These are phyloP conservation scores for Sapayoa aenigma DNA, from an alignment of 2,113 vertebrate species.

Conservation along the genomic window DNA sequence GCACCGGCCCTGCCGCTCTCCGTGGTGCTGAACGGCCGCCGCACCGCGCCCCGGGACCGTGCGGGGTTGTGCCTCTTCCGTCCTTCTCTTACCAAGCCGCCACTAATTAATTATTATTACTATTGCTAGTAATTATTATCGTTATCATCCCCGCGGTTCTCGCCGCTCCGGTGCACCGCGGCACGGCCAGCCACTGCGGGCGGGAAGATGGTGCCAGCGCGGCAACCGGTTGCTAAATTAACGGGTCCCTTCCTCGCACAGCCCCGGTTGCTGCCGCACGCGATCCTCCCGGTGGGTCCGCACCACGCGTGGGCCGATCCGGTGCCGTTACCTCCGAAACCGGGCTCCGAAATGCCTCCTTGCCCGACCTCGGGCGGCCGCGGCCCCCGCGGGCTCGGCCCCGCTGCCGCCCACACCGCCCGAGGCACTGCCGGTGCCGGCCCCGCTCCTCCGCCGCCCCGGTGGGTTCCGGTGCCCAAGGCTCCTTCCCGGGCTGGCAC, in stretches of 20 bases:
- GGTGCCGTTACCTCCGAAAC: not conserved
- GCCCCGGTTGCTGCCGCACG: not conserved
- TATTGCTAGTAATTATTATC: rapidly evolving
- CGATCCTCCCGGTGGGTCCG: not conserved
- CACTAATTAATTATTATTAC: not conserved
- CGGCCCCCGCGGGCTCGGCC: not conserved
- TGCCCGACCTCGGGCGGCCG: not conserved
- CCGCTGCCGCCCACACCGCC: not conserved
- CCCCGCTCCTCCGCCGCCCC: not conserved
- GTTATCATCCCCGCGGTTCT: not conserved
- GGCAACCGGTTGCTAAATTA: not conserved
- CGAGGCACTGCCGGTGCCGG: not conserved
- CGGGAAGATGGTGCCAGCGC: not conserved
- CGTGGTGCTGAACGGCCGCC: constrained; percentile 42
- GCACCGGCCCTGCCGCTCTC: constrained; percentile 32
- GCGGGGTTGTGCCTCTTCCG: not conserved
- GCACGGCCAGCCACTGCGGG: not conserved
- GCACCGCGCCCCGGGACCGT: not conserved
- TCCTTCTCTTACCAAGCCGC: not conserved
- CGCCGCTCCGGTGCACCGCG: not conserved
- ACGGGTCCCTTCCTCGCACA: rapidly evolving
- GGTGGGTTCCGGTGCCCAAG: not conserved
- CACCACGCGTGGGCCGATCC: not conserved
- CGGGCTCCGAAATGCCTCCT: not conserved
- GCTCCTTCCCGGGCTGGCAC: not conserved